These are phyloP conservation scores for Biston stratarius DNA, from an alignment of 2,888 invertebrate genomes.

Conservation along the genomic window DNA sequence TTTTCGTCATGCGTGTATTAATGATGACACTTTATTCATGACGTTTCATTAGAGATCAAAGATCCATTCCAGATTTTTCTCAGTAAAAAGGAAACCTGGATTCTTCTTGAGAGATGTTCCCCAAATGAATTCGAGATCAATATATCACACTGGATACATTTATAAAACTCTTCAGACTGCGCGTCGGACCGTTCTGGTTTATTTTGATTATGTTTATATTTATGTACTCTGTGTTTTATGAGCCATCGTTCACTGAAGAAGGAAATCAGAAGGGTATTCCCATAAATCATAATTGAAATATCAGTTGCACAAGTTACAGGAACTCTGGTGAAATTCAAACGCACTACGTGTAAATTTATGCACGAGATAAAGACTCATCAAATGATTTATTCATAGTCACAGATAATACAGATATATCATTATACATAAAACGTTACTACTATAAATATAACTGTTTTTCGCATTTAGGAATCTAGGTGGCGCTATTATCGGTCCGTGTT, in stretches of 20 bases:
- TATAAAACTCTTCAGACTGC: constrained; percentile 66
- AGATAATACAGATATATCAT: too few species aligned
- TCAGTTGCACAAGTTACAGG: constrained; percentile 17
- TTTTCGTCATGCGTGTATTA: too few species aligned
- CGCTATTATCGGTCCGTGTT: too few species aligned
- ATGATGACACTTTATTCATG: neutral
- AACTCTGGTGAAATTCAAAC: constrained; percentile 6
- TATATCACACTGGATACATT: constrained; percentile 50
- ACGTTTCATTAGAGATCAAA: constrained; percentile 19
- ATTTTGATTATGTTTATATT: constrained; percentile 55
- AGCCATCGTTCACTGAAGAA: constrained; percentile 24
- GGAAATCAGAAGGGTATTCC: constrained; percentile 22
- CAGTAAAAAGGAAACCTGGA: constrained; percentile 41
- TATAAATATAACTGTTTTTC: too few species aligned
- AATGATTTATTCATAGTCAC: too few species aligned
- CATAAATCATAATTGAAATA: constrained; percentile 24
- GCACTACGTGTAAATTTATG: neutral
- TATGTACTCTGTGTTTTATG: constrained; percentile 38
- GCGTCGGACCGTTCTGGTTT: constrained; percentile 57
- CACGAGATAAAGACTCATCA: neutral
- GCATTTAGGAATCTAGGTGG: too few species aligned
- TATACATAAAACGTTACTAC: too few species aligned
- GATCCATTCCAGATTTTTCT: constrained; percentile 27
- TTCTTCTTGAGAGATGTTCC: constrained; percentile 35
- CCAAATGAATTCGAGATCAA: constrained; percentile 27